Conservation (phyloP, 2,113 vertebrate species). For the Rhinopomastus cyanomelas region DNA sequence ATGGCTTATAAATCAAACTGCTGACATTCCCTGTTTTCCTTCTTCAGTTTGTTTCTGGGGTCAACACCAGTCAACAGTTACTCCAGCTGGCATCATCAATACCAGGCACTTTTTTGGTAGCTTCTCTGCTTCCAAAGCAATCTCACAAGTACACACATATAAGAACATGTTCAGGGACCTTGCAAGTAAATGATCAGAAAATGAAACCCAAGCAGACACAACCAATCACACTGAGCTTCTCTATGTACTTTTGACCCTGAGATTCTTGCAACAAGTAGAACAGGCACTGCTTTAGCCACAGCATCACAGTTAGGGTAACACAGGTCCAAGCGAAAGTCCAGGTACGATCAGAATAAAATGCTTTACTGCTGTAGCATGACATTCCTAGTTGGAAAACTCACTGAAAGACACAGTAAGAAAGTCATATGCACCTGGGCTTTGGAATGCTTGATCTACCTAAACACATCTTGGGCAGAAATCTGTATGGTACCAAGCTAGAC, state of each 20-base stretch:
- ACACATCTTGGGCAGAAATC: not conserved
- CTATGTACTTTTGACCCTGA: not conserved
- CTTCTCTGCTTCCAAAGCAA: constrained; percentile 34
- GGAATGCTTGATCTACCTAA: not conserved
- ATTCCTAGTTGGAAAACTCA: not conserved
- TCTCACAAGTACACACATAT: constrained; percentile 1
- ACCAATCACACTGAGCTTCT: not conserved
- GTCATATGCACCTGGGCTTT: not conserved
- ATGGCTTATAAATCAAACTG: constrained; percentile 11
- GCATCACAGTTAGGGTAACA: not conserved
- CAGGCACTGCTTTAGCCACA: not conserved
- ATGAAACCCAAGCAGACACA: constrained; percentile 13
- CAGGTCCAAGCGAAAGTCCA: not conserved
- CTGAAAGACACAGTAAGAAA: not conserved
- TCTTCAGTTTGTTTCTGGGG: not conserved
- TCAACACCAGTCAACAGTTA: not conserved
- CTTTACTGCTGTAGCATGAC: not conserved
- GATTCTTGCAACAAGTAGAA: not conserved
- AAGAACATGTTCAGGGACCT: constrained; percentile 21
- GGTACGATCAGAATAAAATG: not conserved
- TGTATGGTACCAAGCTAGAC: not conserved
- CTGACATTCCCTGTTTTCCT: constrained; percentile 19
- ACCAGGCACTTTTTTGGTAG: not conserved
- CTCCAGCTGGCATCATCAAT: constrained; percentile 35
- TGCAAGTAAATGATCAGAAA: constrained; percentile 5